A percentile compares a stretch with the other conserved stretches of the same genome.
Evolutionary conservation across 2,888 invertebrate species (phyloP).

Genomic region (Eumerus sabulonum): DNA sequence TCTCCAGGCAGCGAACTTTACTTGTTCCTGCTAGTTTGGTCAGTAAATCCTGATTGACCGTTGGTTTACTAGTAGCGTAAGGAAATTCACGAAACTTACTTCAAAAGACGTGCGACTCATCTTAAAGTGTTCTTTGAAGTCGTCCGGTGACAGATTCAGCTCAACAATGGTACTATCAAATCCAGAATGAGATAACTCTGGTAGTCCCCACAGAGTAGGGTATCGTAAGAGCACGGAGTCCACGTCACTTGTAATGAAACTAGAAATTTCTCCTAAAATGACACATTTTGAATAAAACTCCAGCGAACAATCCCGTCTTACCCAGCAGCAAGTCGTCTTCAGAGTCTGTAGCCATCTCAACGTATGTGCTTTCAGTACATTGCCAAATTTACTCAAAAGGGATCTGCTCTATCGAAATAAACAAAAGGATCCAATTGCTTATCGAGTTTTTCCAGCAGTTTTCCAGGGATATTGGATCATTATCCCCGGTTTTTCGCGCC

Average conservation of each 20-base stretch:
- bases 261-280: conserved; percentile 22
- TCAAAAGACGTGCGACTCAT: conserved; percentile 30
- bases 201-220: conserved; percentile 28
- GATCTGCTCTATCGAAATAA: too few species aligned
- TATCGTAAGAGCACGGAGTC: conserved; percentile 40
- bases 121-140: conserved; percentile 33
- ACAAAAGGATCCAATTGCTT: too few species aligned
- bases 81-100: conserved; percentile 7
- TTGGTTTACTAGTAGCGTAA: neutral
- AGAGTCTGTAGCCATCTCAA: neutral
- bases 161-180: neutral
- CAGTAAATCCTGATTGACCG: conserved; percentile 18
- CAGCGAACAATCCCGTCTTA: neutral
- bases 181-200: conserved; percentile 12
- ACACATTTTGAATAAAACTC: neutral
- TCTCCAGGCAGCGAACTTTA: conserved; percentile 2
- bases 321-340: neutral
- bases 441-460: too few species aligned
- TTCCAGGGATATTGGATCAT: too few species aligned
- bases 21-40: conserved; percentile 16
- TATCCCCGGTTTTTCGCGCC: too few species aligned
- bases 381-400: too few species aligned
- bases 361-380: too few species aligned
- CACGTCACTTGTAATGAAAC: conserved; percentile 24
- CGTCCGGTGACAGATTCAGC: neutral